Base-by-base conservation (phyloP, 2,797 vertebrate species). In the Premnoplex brunnescens region DNA sequence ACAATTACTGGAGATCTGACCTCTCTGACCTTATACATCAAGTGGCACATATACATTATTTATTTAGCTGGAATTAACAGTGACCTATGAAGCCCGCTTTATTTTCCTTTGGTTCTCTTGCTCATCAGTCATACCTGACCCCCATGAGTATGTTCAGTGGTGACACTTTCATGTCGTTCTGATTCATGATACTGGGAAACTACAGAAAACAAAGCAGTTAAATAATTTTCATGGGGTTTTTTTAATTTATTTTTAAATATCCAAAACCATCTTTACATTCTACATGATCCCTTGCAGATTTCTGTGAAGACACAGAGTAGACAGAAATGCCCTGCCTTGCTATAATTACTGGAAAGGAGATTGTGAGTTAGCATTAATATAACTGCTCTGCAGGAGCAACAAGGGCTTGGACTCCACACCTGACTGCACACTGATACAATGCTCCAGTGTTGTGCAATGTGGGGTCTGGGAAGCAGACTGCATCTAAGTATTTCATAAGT, bases 41-140 rank as follows among this genome's bases (percentile, higher is more conserved):
- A 92, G 62, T 5, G 4, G 68, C 62, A 91, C 56, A 49, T 32
- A 84, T 4, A 28, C 16, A 27, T 91, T 93, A 96, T 96, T 97
- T 95, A 94, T 97, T 96, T 96, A 93, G 80, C 74, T 94, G 91
- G 90, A 95, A 93, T 96, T 95, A 94, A 94, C 83, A 91, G 85
- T 71, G 80, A 85, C 93, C 77, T 95, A 74, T 93, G 85, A 94
- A 94, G 74, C 83, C 88, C 8, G 2, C 37, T 79, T 27, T 76
- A 75, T 95, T 95, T 94, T 91, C 59, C 74, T 95, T 94, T 48
- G 62, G 30, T 64, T 81, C 76, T 84, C 83, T 49, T 46, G 41
- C 72, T 94, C 77, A 79, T 90, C 83, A 94, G 49, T 90, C 77
- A 72, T 59, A 90, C 34, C 59, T 85, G 85, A 94, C 34, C 67